Base-by-base conservation (phyloP, 2,888 invertebrate species). In the Halocaridina rubra region DNA sequence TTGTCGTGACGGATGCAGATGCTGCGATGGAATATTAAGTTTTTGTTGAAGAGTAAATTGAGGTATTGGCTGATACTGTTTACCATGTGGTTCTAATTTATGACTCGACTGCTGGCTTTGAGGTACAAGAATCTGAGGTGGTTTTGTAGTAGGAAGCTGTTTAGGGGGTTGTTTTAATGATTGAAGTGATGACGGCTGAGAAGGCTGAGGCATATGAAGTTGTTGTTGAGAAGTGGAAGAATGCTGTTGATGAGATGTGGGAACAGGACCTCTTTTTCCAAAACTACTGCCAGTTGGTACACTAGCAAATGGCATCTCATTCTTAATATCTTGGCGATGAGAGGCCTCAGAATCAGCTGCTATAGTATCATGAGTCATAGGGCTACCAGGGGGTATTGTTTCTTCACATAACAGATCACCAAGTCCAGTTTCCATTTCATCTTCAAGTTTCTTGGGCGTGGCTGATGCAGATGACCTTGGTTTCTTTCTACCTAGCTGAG, bases 381-480 rank as follows among this genome's bases (percentile, higher is more conserved):
- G 87, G 29, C 87, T 87, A n/a, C 87, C 87, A n/a, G 87, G 87
- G n/a, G 87, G 87, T 27, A 87, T 87, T 13, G 87, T 87, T 69
- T 87, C 87, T 61, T 87, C 81, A 67, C 87, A 87, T n/a, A 87
- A 72, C 8, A 87, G 76, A 22, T 85, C 87, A 29, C 87, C 87
- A 8, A 85, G 33, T 4, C 81, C 87, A 16, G 84, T 77, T 61
- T 86, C 84, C 5, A 39, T 79, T 39, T 77, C 78, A 27, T 85
- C 85, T 57, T 85, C 85, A 10, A 64, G 16, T 33, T 72, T 64
- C 19, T 81, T 80, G 24, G 80, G 80, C 10, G 81, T 77, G 27
- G 80, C 76, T 8, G 85, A 85, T 10, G 84, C 74, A 32, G 77
- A 61, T 16, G 79, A 64, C 29, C 79, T 33, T 1, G 77, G 69